A percentile compares a stretch with the other conserved stretches of the same genome.
Evolutionary conservation across 92 coral and sea anemone genomes (phyloP).

Genomic region (Zoanthus sansibaricus): DNA sequence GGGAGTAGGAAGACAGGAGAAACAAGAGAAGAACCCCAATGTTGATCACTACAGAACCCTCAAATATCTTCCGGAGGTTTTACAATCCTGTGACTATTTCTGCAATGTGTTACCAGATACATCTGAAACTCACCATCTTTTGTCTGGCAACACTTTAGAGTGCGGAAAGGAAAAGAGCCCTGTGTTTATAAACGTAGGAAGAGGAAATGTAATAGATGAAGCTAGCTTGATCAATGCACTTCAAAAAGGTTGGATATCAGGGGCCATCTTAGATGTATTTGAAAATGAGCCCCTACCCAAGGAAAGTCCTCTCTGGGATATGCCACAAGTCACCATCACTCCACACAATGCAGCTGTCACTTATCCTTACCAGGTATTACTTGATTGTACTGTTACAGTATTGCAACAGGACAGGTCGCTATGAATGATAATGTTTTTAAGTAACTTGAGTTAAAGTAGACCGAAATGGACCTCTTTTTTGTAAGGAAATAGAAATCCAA

Average conservation of each 20-base stretch:
- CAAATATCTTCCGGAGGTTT: constrained; percentile 66
- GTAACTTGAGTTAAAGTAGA: neutral
- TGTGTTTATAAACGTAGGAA: constrained; percentile 86
- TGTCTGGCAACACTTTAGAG: constrained; percentile 82
- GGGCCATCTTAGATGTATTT: constrained; percentile 93
- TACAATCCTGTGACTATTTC: constrained; percentile 85
- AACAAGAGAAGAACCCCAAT: constrained; percentile 45
- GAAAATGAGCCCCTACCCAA: constrained; percentile 85
- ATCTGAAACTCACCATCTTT: constrained; percentile 74
- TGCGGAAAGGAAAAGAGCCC: constrained; percentile 72
- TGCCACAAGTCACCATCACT: constrained; percentile 88
- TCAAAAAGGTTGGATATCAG: constrained; percentile 90
- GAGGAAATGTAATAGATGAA: constrained; percentile 89
- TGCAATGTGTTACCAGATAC: constrained; percentile 92
- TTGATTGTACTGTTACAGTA: neutral
- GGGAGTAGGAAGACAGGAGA: constrained; percentile 74
- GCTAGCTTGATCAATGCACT: constrained; percentile 80
- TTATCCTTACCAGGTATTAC: constrained; percentile 67
- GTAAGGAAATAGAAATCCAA: no score
- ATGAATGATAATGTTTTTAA: neutral
- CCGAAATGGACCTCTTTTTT: no score
- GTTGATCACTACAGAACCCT: constrained; percentile 78
- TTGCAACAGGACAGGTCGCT: neutral
- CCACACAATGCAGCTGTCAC: constrained; percentile 77
- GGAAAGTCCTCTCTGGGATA: constrained; percentile 87